These are phyloP conservation scores for Perca schrenkii DNA, from an alignment of 2,113 vertebrate genomes.

Conservation along the genomic window DNA sequence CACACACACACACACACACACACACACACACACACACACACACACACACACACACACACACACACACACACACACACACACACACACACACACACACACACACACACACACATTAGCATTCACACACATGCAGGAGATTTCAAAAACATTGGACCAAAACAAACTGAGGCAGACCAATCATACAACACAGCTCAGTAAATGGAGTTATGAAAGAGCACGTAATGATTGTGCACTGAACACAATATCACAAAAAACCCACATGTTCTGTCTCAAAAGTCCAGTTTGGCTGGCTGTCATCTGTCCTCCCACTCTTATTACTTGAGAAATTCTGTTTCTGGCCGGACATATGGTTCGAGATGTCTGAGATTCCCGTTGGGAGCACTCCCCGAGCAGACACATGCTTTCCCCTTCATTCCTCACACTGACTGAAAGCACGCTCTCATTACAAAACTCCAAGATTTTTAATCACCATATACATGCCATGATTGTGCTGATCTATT, in stretches of 20 bases:
- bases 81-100: too few species aligned
- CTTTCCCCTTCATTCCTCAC: slow-evolving; percentile 60
- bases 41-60: slow-evolving; percentile 46
- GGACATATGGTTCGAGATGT: slow-evolving; percentile 65
- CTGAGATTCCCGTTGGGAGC: slow-evolving; percentile 61
- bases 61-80: slow-evolving; percentile 1
- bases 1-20: slow-evolving; percentile 45
- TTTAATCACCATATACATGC: slow-evolving; percentile 31
- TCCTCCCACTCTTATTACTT: slow-evolving; percentile 42
- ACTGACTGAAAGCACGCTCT: slow-evolving; percentile 33
- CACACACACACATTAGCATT: slow-evolving; percentile 63
- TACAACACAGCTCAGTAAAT: slow-evolving; percentile 7
- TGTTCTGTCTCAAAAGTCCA: slow-evolving; percentile 19
- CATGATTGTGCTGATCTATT: slow-evolving; percentile 2
- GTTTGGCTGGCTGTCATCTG: slow-evolving; percentile 13
- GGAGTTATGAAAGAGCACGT: not conserved
- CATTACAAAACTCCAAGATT: slow-evolving; percentile 41
- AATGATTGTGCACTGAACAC: slow-evolving; percentile 13
- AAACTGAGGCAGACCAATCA: slow-evolving; percentile 43
- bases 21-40: slow-evolving; percentile 45
- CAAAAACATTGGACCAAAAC: slow-evolving; percentile 72
- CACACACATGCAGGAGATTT: slow-evolving; percentile 49
- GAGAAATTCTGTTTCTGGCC: slow-evolving; percentile 49
- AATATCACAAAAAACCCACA: slow-evolving; percentile 13
- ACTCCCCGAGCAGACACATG: slow-evolving; percentile 44